Base-by-base conservation (phyloP, 2,113 vertebrate species). In the Acrocephalus kingi region DNA sequence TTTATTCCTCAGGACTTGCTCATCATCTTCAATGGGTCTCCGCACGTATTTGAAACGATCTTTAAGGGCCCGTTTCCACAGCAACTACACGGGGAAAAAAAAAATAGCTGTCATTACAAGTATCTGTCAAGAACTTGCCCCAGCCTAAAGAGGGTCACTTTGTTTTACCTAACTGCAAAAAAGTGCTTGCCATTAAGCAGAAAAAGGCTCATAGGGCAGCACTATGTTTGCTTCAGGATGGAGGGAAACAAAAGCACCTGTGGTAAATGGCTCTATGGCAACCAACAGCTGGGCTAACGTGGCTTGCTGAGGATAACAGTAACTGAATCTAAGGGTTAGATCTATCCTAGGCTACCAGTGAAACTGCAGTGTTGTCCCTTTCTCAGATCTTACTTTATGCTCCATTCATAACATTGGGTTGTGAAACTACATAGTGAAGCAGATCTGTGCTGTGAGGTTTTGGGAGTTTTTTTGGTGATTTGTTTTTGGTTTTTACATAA, bases 11-110 rank as follows among this genome's bases (percentile, higher is more conserved):
- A 98, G 84, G 31, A 98, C 98, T 90, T 98, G 97, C 48, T 98
- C 98, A 52, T 98, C 97, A 24, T 98, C 97, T 79, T 98, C 97
- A 87, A 98, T 98, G 58, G 97, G 96, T 97, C 97, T 97, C 84
- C 97, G 63, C 48, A 98, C 96, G 5, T 98, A 98, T 62, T 98
- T 98, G 96, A 98, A 98, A 37, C 97, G 97, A 95, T 98, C 98
- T 95, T 98, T 98, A 84, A 98, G 98, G 27, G 98, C 97, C 85
- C 94, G 91, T 97, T 98, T 98, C 98, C 97, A 98, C 51, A 97
- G 94, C 91, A 98, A 61, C 98, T 98, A 63, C n/a, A 54, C 13
- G 7, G 33, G 15, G 39, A 6, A 0, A 2, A 7, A 7, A 7
- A 10, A 49, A 43, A 52, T 2, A 18, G 24, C 39, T 84, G 63